Base-by-base conservation (phyloP, 2,797 vertebrate genomes). In the Kryptopterus vitreolus region DNA sequence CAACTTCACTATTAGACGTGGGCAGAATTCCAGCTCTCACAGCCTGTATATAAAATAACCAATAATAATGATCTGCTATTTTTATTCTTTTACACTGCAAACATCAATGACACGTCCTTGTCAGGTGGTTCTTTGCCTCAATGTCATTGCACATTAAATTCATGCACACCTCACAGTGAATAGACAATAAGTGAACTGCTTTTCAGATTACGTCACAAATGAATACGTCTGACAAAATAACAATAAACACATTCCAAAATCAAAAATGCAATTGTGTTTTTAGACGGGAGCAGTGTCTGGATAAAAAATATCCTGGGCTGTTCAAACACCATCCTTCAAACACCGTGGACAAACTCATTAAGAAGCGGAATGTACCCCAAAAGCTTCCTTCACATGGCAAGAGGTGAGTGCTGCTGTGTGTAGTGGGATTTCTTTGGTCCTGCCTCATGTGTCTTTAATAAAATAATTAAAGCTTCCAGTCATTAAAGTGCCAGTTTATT, bases 321-420 rank as follows among this genome's bases (percentile, higher is more conserved):
- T 96, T 98, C 78, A 97, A 97, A 84, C 92, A 93, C 80, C 95
- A 95, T 86, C 93, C 96, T 9, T 95, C 96, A 58, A 98, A 96
- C 90, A 96, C 97, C 0, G 94, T 98, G 91, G 97, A 99, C 88
- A 98, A 98, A 81, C 95, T 98, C 80, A 95, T 98, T 90, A 98
- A 98, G 92, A 98, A 98, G 86, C 94, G 97, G 81, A 97, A 96
- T 18, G 93, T 96, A 74, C 95, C 96, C 76, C 96, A 98, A 91
- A 97, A 96, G 82, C 92, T 97, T 58, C 95, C 96, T 5, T 92
- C 95, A 0, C 92, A 97, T 80, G 95, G 94, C 90, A 98, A 98
- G 89, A 95, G 96, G 96, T 97, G 76, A 86, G 89, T 73, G 48
- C 12, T 2, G 22, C 29, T 80, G 24, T 24, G 48, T 58, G 11